phyloP scores from a whole-genome alignment of 2,888 invertebrate genomes.

The Lepidocyrtoides sp. region DNA sequence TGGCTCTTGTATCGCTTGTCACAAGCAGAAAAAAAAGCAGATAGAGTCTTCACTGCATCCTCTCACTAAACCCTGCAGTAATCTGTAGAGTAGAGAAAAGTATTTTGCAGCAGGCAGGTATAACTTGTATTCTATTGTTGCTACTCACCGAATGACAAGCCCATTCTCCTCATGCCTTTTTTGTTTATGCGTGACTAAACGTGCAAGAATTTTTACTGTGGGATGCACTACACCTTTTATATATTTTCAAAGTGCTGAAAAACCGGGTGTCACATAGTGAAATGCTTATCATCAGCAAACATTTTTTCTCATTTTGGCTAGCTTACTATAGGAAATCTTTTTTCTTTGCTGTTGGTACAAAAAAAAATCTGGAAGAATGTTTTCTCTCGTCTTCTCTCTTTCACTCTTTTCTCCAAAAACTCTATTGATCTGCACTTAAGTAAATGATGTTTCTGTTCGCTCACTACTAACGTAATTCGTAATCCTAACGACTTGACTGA shows the following conservation, averaged over 20 bases:
- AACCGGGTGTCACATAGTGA: neutral
- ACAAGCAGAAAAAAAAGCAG: neutral
- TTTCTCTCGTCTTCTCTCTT: neutral
- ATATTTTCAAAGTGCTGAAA: constrained; percentile 15
- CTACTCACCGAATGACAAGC: neutral
- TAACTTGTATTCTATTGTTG: neutral
- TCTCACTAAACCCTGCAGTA: neutral
- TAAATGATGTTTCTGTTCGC: constrained; percentile 50
- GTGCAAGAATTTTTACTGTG: neutral
- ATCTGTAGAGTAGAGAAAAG: neutral
- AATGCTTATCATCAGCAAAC: constrained; percentile 35
- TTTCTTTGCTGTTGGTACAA: neutral
- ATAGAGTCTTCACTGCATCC: neutral
- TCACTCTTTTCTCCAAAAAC: neutral
- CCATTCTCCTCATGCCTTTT: neutral
- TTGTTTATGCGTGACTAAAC: constrained; percentile 67
- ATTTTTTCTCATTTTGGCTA: constrained; percentile 8
- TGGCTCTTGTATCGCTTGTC: neutral
- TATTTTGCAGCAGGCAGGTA: neutral
- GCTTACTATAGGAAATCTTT: neutral
- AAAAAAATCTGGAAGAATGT: neutral
- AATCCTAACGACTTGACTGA: constrained; percentile 14
- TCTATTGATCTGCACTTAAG: constrained; percentile 52
- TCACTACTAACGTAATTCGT: constrained; percentile 25
- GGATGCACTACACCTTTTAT: neutral